Base-by-base conservation (phyloP, 2,113 vertebrate genomes). In the Prolemur simus region DNA sequence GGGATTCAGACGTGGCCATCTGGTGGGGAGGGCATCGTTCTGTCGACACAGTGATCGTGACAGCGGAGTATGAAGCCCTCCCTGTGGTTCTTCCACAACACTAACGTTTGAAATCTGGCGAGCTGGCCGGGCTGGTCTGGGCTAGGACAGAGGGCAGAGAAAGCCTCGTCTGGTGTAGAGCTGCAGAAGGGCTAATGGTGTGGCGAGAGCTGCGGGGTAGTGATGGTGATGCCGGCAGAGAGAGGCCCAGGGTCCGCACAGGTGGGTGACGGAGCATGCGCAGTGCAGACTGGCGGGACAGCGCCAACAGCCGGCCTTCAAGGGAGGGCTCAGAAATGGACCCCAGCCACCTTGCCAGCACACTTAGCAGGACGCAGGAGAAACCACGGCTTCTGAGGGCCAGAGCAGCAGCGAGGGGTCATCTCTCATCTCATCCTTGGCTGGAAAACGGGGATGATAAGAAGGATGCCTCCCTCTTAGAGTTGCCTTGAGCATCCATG, bases 261-360 rank as follows among this genome's bases (percentile, higher is more conserved):
- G 23, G 49, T 8, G 11, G 45, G 32, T 17, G 49, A 34, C 21
- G 58, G 34, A n/a, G 56, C 8, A 6, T 5, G n/a, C 6, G 3
- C 4, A 2, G 9, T 0, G 5, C 23, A 27, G 66, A 6, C 47
- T 32, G 8, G 18, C 9, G 9, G 56, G 49, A 29, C 17, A 13
- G 49, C 37, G 7, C 74, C 58, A 4, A 32, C 6, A 8, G 23
- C n/a, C 49, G 23, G 32, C 42, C 87, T 87, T 60, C 74, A 18
- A 74, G 27, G 47, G 21, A 15, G 27, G 58, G 52, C 25, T 34
- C 60, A 6, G 17, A 29, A n/a, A 32, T 6, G 7, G 20, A 39
- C 20, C 13, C 45, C 11, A 14, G 39, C 18, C n/a, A 18, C 18
- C 56, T 45, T 9, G 54, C 69, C 60, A 42, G n/a, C 6, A 17